phyloP scores from a whole-genome alignment of 1,140 invertebrate genomes.

The Euschistus heros region DNA sequence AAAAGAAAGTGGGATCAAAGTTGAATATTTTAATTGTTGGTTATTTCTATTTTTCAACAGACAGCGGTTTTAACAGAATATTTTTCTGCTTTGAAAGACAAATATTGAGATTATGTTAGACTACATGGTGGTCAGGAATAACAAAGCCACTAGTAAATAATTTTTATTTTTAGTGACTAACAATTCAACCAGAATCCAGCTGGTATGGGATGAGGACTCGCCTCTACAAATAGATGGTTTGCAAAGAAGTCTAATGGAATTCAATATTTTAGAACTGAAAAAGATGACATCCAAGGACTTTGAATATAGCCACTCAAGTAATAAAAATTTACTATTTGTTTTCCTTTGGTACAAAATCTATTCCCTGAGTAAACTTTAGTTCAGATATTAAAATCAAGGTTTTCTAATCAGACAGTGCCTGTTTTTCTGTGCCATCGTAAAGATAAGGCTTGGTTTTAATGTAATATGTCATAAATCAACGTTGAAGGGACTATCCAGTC shows the following conservation, averaged over 20 bases:
- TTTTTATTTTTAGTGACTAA: conserved; percentile 52
- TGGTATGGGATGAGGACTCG: conserved; percentile 60
- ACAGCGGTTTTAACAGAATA: no score
- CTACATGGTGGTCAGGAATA: no score
- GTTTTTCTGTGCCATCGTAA: no score
- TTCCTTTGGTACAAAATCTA: not conserved
- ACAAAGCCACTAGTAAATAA: no score
- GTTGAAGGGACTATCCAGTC: no score
- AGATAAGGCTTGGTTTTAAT: no score
- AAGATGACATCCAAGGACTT: conserved; percentile 1
- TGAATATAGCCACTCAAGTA: not conserved
- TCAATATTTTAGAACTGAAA: conserved; percentile 46
- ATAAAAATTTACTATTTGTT: not conserved
- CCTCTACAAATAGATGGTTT: conserved; percentile 56
- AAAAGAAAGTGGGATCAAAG: no score
- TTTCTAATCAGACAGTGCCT: not conserved
- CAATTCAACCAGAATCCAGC: conserved; percentile 55
- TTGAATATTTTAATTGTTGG: no score
- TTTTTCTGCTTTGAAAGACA: no score
- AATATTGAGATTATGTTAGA: no score
- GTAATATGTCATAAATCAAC: no score
- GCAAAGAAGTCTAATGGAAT: conserved; percentile 67
- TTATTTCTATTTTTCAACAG: no score
- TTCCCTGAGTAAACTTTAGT: not conserved
- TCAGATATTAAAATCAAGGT: not conserved